Percentiles rank a stretch among this genome's conserved stretches.
These are phyloP conservation scores for Gila robusta DNA, from an alignment of 2,797 vertebrate species.

Conservation along the genomic window DNA sequence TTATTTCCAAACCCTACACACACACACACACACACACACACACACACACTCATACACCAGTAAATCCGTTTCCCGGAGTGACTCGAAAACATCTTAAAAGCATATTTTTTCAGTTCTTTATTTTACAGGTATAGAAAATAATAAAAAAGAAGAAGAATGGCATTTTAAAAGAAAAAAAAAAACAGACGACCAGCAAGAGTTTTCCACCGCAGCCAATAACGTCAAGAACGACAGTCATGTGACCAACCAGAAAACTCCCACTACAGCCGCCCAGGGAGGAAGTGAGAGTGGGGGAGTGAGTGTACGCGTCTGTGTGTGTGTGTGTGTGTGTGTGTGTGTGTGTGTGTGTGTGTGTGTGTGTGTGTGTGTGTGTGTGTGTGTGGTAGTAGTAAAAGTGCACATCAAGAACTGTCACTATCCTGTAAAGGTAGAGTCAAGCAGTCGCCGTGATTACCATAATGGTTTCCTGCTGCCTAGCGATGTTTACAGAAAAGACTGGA, in stretches of 20 bases:
- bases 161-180: background rate
- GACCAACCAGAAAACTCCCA: constrained; percentile 39
- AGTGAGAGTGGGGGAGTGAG: constrained; percentile 49
- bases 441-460: constrained; percentile 55
- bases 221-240: constrained; percentile 18
- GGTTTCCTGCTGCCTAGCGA: constrained; percentile 61
- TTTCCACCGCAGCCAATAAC: constrained; percentile 35
- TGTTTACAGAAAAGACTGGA: constrained; percentile 56
- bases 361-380: constrained; percentile 16
- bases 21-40: constrained; percentile 33
- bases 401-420: constrained; percentile 53
- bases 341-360: background rate
- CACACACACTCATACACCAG: constrained; percentile 31
- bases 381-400: constrained; percentile 42
- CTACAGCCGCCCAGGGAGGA: constrained; percentile 48
- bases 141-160: background rate
- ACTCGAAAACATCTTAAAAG: constrained; percentile 40
- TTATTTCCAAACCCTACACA: constrained; percentile 77
- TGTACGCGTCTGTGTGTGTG: background rate
- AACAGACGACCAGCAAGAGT: constrained; percentile 5
- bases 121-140: constrained; percentile 15
- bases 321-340: constrained; percentile 15
- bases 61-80: constrained; percentile 60
- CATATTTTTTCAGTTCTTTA: background rate
- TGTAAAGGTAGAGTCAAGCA: constrained; percentile 43